phyloP scores from a whole-genome alignment of 2,888 invertebrate species.

The Elmis aenea region DNA sequence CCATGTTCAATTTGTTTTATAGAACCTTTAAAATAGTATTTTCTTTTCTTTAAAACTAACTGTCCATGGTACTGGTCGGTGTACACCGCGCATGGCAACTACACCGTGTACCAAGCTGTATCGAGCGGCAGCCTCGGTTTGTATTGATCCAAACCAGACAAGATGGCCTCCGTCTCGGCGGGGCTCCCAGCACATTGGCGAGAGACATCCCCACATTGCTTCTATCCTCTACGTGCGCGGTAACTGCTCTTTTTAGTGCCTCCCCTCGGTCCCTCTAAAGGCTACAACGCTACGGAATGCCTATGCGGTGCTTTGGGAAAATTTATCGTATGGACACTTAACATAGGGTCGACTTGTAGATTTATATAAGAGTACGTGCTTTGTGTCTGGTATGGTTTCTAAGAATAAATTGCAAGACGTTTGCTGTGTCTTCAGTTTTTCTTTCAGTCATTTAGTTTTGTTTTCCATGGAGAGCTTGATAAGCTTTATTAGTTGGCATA shows the following conservation, averaged over 20 bases:
- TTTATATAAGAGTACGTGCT: slow-evolving; percentile 36
- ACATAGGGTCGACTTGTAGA: slow-evolving; percentile 6
- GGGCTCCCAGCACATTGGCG: slow-evolving; percentile 40
- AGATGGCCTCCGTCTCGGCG: slow-evolving; percentile 43
- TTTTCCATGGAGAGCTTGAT: no score
- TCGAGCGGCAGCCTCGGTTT: slow-evolving; percentile 39
- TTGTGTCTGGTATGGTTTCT: slow-evolving; percentile 44
- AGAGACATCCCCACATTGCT: slow-evolving; percentile 33
- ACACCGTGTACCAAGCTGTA: slow-evolving; percentile 32
- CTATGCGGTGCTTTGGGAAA: no score
- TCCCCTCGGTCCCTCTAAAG: slow-evolving; percentile 6
- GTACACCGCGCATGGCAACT: not conserved
- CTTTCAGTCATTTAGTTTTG: no score
- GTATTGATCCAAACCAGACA: slow-evolving; percentile 41
- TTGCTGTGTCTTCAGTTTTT: not conserved
- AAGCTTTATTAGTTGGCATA: no score
- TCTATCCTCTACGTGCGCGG: slow-evolving; percentile 33
- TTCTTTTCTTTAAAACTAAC: no score
- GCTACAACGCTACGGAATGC: not conserved
- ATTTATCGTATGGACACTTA: no score
- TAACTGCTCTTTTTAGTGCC: slow-evolving; percentile 25
- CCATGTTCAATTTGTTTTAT: no score
- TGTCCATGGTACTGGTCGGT: no score
- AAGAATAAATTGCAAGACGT: slow-evolving; percentile 45
- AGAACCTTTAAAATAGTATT: no score